Percentiles rank a stretch among this genome's conserved stretches.
Conservation (phyloP, 2,888 invertebrate species). For the Tetramorium bicarinatum region DNA sequence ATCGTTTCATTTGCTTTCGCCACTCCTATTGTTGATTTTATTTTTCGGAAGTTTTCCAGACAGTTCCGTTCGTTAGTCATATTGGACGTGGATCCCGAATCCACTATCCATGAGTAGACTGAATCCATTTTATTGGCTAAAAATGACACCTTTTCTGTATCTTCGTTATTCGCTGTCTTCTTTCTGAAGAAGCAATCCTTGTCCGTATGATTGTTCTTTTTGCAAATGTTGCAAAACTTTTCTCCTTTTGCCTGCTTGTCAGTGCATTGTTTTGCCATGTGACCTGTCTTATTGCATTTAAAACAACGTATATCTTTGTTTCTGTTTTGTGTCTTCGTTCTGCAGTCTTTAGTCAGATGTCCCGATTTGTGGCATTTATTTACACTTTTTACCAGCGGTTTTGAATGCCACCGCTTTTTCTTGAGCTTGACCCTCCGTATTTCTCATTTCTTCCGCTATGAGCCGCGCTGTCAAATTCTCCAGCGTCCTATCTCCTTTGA, state of each 20-base stretch:
- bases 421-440: not conserved
- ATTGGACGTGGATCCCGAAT: constrained; percentile 24
- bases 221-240: constrained; percentile 35
- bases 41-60: not conserved
- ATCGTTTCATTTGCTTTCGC: constrained; percentile 19
- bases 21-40: not conserved
- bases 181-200: constrained; percentile 37
- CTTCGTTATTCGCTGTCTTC: not conserved
- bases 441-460: constrained; percentile 1
- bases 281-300: constrained; percentile 25
- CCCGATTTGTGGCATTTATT: not conserved
- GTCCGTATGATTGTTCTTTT: constrained; percentile 32
- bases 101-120: not conserved
- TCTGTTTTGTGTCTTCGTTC: not conserved
- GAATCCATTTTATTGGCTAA: not conserved
- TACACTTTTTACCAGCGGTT: not conserved
- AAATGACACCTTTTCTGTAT: not conserved
- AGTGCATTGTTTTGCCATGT: not conserved
- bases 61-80: not conserved
- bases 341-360: not conserved
- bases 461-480: constrained; percentile 31
- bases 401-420: constrained; percentile 32
- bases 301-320: not conserved
- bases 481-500: not conserved
- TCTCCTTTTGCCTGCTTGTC: not conserved